Evolutionary conservation across 2,797 vertebrate genomes (phyloP), one percentile per base, ranked within the genome.

Genomic region (Sebastes itinus): DNA sequence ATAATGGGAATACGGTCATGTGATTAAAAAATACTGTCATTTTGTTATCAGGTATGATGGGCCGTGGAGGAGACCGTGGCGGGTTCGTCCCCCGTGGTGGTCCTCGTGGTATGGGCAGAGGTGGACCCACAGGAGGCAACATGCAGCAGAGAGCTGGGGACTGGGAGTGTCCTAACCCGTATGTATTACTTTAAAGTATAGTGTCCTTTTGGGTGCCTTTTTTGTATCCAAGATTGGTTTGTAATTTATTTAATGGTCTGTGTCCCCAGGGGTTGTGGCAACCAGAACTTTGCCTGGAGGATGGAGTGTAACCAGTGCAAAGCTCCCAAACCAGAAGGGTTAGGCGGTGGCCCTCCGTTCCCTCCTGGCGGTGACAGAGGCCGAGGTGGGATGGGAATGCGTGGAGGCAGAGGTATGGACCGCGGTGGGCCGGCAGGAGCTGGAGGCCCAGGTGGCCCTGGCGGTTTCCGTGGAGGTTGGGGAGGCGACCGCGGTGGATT

Each of bases 251-350:
- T 1, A 3, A 23, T 59, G 8, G 0, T 84, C 5, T 81, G 11
- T 64, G 1, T 28, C 84, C 67, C 1, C 77, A 96, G 96, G 49
- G 95, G 97, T 3, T 99, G 98, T 82, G 97, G 98, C 38, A 99
- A 99, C 95, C 98, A 99, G 92, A 99, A 99, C 93, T 99, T 99
- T 62, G 97, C 98, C 66, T 99, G 99, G 99, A 96, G 99, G 92
- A 99, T 97, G 49, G 99, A 99, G 85, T 99, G 99, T 88, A 99
- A 99, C 94, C 98, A 99, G 92, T 99, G 99, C 95, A 99, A 99
- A 94, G 98, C 99, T 27, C 98, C 98, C 0, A 99, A 98, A 90
- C 98, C 98, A 0, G 98, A 99, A 77, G 98, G 98, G 28, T 94
- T 99, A 6, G 94, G 94, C 0, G 92, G 94, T 49, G 97, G 97